Conservation (phyloP, 2,888 invertebrate species). For the Caenorhabditis sp. region DNA sequence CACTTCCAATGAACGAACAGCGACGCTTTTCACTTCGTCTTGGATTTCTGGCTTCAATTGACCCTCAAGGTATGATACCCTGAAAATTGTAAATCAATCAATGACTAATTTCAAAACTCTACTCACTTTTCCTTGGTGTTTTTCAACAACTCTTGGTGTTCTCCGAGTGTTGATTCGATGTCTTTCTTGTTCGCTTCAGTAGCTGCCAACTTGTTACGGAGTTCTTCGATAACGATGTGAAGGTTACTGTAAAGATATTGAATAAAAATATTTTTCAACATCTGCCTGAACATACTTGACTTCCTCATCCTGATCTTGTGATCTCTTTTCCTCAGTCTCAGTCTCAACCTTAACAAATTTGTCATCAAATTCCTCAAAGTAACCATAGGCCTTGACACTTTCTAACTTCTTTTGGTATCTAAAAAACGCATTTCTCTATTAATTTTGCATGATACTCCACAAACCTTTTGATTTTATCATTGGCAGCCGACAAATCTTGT, state of each 20-base stretch:
- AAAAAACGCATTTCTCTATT: slow-evolving; percentile 14
- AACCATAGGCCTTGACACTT: slow-evolving; percentile 22
- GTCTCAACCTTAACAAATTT: slow-evolving; percentile 24
- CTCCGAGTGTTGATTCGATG: slow-evolving; percentile 28
- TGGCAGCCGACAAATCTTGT: slow-evolving; percentile 22
- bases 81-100: slow-evolving; percentile 5
- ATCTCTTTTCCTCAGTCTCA: slow-evolving; percentile 24
- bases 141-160: slow-evolving; percentile 48
- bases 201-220: slow-evolving; percentile 35
- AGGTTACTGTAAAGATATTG: slow-evolving; percentile 39
- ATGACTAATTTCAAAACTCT: background rate
- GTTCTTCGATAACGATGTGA: slow-evolving; percentile 50
- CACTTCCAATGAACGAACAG: slow-evolving; percentile 39
- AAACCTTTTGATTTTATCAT: slow-evolving; percentile 12
- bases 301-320: slow-evolving; percentile 49
- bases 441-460: slow-evolving; percentile 5
- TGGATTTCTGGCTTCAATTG: slow-evolving; percentile 32
- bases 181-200: slow-evolving; percentile 35
- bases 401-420: slow-evolving; percentile 3
- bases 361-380: slow-evolving; percentile 28
- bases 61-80: slow-evolving; percentile 38
- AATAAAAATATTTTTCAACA: background rate
- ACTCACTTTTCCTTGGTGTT: slow-evolving; percentile 47
- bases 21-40: slow-evolving; percentile 31
- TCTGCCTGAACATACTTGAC: slow-evolving; percentile 40